phyloP scores from a whole-genome alignment of 2,113 vertebrate species.

The Pleuronectes platessa region DNA sequence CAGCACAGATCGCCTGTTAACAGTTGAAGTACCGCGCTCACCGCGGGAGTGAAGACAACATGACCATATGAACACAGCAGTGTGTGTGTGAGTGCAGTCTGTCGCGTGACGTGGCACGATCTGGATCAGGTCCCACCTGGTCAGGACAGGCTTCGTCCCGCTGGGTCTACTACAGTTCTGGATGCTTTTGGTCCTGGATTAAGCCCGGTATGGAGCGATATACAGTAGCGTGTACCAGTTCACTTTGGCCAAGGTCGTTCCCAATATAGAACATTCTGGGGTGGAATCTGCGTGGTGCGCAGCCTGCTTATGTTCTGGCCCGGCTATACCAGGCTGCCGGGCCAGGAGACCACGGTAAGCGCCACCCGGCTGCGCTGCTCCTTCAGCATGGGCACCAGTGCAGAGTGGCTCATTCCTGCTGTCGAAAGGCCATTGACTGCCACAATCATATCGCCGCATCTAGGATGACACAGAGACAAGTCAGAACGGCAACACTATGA shows the following conservation, averaged over 20 bases:
- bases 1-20: constrained; percentile 66
- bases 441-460: constrained; percentile 98
- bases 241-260: constrained; percentile 71
- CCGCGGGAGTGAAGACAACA: constrained; percentile 66
- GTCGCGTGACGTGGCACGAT: constrained; percentile 69
- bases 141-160: constrained; percentile 63
- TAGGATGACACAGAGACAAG: constrained; percentile 65
- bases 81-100: constrained; percentile 66
- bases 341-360: constrained; percentile 97
- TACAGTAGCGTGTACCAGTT: constrained; percentile 64
- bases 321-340: constrained; percentile 89
- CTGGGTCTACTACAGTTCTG: constrained; percentile 66
- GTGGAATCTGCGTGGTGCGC: constrained; percentile 42
- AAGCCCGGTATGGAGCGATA: constrained; percentile 71
- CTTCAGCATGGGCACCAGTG: constrained; percentile 97
- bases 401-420: constrained; percentile 97
- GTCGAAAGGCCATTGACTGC: constrained; percentile 96
- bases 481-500: background rate
- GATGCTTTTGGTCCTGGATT: constrained; percentile 78
- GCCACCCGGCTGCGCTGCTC: constrained; percentile 97
- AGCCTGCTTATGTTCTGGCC: constrained; percentile 27
- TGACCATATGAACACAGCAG: constrained; percentile 78
- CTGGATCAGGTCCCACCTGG: constrained; percentile 65
- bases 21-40: constrained; percentile 64
- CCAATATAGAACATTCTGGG: constrained; percentile 66